These are phyloP conservation scores for Charaxes varanes DNA, from an alignment of 1,140 invertebrate genomes.

Conservation along the genomic window DNA sequence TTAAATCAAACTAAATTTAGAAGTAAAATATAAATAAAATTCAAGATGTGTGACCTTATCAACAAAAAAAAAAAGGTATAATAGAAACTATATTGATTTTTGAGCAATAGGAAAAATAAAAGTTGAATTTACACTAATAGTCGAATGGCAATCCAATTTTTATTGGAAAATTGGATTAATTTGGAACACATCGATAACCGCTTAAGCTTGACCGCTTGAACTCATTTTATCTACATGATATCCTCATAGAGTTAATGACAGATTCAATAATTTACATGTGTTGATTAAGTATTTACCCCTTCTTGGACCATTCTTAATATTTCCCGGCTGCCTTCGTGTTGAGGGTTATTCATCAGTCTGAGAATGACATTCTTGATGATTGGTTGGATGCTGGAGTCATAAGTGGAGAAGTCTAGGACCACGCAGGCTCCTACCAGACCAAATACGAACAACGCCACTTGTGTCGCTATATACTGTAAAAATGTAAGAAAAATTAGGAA, in stretches of 20 bases:
- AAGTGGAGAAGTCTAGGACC: conserved; percentile 85
- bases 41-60: no score
- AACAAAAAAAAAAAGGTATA: no score
- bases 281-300: conserved; percentile 77
- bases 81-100: no score
- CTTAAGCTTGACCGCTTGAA: no score
- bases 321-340: conserved; percentile 76
- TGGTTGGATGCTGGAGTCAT: conserved; percentile 85
- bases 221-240: no score
- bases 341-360: conserved; percentile 82
- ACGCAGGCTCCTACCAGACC: conserved; percentile 85
- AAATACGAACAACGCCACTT: conserved; percentile 81
- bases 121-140: no score
- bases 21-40: no score
- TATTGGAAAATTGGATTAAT: no score
- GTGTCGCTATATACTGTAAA: conserved; percentile 81
- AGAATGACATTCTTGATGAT: conserved; percentile 81
- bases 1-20: no score
- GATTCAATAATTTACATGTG: not conserved
- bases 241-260: not conserved
- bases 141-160: no score
- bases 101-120: no score
- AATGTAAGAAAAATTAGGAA: conserved; percentile 9
- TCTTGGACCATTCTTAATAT: conserved; percentile 88
- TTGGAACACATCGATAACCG: no score